Base-by-base conservation (phyloP, 2,888 invertebrate genomes). In the Oligia fasciuncula region DNA sequence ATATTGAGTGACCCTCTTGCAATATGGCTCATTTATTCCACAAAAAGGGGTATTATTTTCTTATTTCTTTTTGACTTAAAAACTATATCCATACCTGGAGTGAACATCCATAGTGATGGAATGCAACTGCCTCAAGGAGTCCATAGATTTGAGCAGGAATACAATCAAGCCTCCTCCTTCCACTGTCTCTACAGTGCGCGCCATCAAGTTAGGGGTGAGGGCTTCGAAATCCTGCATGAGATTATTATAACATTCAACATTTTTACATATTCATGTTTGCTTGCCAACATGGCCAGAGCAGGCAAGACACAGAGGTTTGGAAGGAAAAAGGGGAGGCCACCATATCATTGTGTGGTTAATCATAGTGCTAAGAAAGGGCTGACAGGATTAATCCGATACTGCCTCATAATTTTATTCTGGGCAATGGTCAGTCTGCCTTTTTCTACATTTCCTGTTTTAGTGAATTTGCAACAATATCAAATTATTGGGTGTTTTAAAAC, bases 101-200 rank as follows among this genome's bases (percentile, higher is more conserved):
- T 99, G 99, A 1, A 99, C 99, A 97, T 99, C 99, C 99, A 99
- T 99, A 85, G 98, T 98, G 97, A 99, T 98, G 0, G 99, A 98
- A 93, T 99, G 99, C 6, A 99, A 97, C 93, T 99, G 99, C 92
- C 99, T 98, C 46, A 99, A 96, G 0, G 99, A 99, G 77, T 97
- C 97, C 92, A 99, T 97, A 0, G 98, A 98, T 92, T 98, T 98
- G 23, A 99, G 97, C 13, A 99, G 97, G 82, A 99, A 97, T 72
- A 99, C 98, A 77, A 99, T 97, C 0, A 99, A 97, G n/a, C 99
- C 99, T 76, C 99, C 99, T 43, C 99, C 99, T 96, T 99, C 99
- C 0, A 99, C 99, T 0, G 99, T 99, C 97, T 99, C 99, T 86
- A 99, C 97, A 0, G 99, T 99, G 76, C 99, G 97, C 0, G 99